A percentile compares a stretch with the other conserved stretches of the same genome.
Conservation (phyloP, 2,888 invertebrate genomes). For the Drosophila neotestacea region DNA sequence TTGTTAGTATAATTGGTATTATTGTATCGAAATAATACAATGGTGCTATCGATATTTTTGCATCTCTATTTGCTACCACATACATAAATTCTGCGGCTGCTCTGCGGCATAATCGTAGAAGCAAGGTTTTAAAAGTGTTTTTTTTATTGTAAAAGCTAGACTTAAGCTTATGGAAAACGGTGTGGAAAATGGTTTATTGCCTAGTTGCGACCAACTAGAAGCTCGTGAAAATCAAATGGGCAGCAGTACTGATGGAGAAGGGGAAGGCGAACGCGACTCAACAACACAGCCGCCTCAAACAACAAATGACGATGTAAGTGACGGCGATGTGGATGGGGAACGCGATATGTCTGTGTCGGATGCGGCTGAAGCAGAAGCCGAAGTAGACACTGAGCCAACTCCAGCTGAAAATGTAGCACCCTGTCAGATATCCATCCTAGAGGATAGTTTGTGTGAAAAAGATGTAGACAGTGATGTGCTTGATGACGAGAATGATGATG, state of each 20-base stretch:
- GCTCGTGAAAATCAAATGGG: constrained; percentile 65
- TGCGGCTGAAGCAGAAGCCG: constrained; percentile 51
- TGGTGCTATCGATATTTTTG: constrained; percentile 21
- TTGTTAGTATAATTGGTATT: background rate
- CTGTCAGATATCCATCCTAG: constrained; percentile 48
- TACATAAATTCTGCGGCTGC: constrained; percentile 77
- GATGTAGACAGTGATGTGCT: constrained; percentile 86
- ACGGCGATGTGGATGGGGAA: constrained; percentile 61
- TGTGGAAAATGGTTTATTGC: constrained; percentile 74
- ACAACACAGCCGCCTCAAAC: constrained; percentile 51
- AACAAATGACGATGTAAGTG: constrained; percentile 68
- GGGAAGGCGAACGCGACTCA: constrained; percentile 59
- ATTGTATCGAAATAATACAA: background rate
- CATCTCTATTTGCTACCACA: constrained; percentile 53
- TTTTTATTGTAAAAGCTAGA: constrained; percentile 46
- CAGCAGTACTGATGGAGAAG: constrained; percentile 66
- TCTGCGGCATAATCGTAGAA: constrained; percentile 61
- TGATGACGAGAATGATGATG: constrained; percentile 87
- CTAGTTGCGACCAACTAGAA: constrained; percentile 70
- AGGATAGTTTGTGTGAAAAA: constrained; percentile 83
- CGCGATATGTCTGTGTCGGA: constrained; percentile 55
- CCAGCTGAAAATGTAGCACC: constrained; percentile 43
- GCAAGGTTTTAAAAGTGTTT: constrained; percentile 46
- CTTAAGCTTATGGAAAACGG: constrained; percentile 73
- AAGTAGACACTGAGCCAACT: constrained; percentile 39